These are phyloP conservation scores for Uloborus plumipes DNA, from an alignment of 2,888 invertebrate species.

Conservation along the genomic window DNA sequence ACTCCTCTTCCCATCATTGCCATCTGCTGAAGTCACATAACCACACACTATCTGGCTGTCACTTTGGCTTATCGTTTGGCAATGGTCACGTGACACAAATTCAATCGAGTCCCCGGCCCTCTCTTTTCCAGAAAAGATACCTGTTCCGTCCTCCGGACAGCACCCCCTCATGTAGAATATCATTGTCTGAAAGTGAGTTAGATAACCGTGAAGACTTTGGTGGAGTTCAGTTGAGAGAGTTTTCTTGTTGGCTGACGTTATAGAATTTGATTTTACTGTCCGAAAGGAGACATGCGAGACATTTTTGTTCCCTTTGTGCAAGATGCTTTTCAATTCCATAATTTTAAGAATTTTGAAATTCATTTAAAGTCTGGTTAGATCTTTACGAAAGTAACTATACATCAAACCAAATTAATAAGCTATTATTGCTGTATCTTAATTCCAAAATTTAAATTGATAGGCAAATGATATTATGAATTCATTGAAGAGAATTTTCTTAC, in stretches of 20 bases:
- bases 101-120: constrained; percentile 29
- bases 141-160: not conserved
- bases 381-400: too few relatives aligned
- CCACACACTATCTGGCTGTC: constrained; percentile 41
- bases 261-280: too few relatives aligned
- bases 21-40: constrained; percentile 51
- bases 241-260: not conserved
- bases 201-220: constrained; percentile 38
- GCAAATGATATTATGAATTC: too few relatives aligned
- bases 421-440: too few relatives aligned
- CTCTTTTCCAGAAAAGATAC: constrained; percentile 25
- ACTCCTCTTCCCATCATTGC: constrained; percentile 40
- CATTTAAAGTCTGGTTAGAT: too few relatives aligned
- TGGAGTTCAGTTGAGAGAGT: constrained; percentile 9
- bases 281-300: too few relatives aligned
- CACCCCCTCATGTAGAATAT: constrained; percentile 12
- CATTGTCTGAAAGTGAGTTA: constrained; percentile 37
- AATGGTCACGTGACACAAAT: constrained; percentile 48
- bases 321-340: too few relatives aligned
- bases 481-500: too few relatives aligned
- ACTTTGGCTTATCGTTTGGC: constrained; percentile 46
- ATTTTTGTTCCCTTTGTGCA: too few relatives aligned
- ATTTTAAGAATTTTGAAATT: too few relatives aligned
- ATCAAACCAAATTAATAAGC: too few relatives aligned
- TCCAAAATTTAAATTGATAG: too few relatives aligned